Evolutionary conservation across 2,888 invertebrate species (phyloP), one percentile per base, ranked within the genome.

Genomic region (Melinopterus prodromus): DNA sequence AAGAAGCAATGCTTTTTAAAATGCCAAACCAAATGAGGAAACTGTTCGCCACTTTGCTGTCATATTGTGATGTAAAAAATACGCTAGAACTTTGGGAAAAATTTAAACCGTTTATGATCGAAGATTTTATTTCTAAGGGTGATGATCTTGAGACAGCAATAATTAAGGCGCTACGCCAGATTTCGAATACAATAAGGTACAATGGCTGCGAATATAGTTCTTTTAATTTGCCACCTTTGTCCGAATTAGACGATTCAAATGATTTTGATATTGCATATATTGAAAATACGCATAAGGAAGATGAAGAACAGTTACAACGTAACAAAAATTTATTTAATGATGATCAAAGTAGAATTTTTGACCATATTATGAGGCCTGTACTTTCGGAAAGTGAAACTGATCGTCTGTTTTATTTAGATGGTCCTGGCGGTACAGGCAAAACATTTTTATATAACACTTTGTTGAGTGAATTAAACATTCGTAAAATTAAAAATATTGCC

Each of bases 381-480:
- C n/a, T n/a, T n/a, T n/a, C n/a, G n/a, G 16, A 35, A 2, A 7
- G 35, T 14, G n/a, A n/a, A n/a, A n/a, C n/a, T n/a, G n/a, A n/a
- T n/a, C n/a, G n/a, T n/a, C n/a, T n/a, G n/a, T n/a, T n/a, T n/a
- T n/a, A n/a, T n/a, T n/a, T n/a, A n/a, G n/a, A n/a, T n/a, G n/a
- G 88, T 14, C 88, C 89, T 1, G 89, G 88, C 6, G 90, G 89
- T 15, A 86, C 88, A 16, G 89, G 88, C 2, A 90, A 90, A 84
- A 90, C 89, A 2, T 89, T 84, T 80, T 79, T 89, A 0, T 88
- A 87, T 78, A 84, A 83, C n/a, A 84, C 84, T 7, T 71, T 87
- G 6, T 79, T 82, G 6, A 75, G 80, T 72, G 80, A 86, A 6
- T 79, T 82, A 6, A 76, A 79, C 75, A 80, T 75, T 82, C 82